Conservation (phyloP, 2,113 vertebrate genomes). For the Meleagris gallopavo region DNA sequence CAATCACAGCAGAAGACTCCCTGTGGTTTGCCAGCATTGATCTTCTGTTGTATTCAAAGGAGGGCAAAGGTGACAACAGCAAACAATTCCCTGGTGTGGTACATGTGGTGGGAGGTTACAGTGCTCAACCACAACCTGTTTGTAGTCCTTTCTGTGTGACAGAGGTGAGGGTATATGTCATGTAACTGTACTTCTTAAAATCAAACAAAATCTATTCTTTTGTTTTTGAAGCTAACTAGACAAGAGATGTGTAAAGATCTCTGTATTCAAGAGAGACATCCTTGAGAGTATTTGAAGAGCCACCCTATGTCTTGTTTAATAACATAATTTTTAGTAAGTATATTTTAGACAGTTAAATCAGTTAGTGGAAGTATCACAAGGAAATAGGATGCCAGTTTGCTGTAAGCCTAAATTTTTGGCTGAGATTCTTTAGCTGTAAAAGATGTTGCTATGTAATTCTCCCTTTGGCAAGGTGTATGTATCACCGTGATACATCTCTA, state of each 20-base stretch:
- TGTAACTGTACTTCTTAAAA: not conserved
- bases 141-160: not conserved
- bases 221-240: not conserved
- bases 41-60: not conserved
- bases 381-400: not conserved
- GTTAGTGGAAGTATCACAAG: not conserved
- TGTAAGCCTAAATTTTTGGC: not conserved
- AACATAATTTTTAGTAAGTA: not conserved
- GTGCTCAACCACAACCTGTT: not conserved
- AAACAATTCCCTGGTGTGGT: not conserved
- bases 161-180: not conserved
- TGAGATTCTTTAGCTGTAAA: not conserved
- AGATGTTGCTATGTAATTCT: not conserved
- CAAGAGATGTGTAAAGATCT: fast-evolving
- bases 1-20: not conserved
- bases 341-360: not conserved
- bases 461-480: conserved; percentile 7
- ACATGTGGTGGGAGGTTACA: not conserved
- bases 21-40: not conserved
- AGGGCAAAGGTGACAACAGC: not conserved
- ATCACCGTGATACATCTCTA: not conserved
- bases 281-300: not conserved
- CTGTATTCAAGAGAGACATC: too few species aligned
- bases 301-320: not conserved
- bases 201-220: not conserved